Percentiles rank a stretch among this genome's conserved stretches.
Conservation (phyloP, 2,113 vertebrate species). For the Hyperoodon ampullatus region DNA sequence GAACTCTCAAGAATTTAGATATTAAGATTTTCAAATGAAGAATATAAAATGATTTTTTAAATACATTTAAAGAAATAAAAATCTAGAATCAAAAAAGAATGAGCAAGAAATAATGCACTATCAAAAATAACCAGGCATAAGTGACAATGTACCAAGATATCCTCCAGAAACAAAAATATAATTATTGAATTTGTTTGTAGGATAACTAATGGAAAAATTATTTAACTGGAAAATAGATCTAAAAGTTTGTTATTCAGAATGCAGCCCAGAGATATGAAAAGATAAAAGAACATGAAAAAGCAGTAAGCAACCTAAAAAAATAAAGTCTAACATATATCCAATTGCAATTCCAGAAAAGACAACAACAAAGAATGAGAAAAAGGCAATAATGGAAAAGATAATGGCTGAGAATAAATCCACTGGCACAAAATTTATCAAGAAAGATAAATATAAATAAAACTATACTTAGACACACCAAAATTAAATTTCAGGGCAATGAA, state of each 20-base stretch:
- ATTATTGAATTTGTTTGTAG: neutral
- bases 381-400: neutral
- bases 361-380: neutral
- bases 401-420: neutral
- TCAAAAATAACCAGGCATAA: neutral
- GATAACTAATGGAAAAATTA: neutral
- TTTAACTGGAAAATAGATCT: neutral
- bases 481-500: neutral
- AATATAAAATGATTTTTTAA: neutral
- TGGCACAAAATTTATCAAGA: neutral
- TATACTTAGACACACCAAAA: neutral
- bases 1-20: neutral
- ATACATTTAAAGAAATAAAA: constrained; percentile 2
- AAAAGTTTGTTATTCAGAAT: neutral
- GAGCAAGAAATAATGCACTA: neutral
- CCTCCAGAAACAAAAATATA: neutral
- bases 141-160: neutral
- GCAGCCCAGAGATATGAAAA: neutral
- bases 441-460: neutral
- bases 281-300: neutral
- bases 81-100: neutral
- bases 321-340: neutral
- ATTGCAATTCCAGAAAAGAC: neutral
- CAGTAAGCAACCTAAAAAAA: neutral
- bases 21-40: neutral